Evolutionary conservation across 1,140 invertebrate species (phyloP).

Genomic region (Pararge aegeria): DNA sequence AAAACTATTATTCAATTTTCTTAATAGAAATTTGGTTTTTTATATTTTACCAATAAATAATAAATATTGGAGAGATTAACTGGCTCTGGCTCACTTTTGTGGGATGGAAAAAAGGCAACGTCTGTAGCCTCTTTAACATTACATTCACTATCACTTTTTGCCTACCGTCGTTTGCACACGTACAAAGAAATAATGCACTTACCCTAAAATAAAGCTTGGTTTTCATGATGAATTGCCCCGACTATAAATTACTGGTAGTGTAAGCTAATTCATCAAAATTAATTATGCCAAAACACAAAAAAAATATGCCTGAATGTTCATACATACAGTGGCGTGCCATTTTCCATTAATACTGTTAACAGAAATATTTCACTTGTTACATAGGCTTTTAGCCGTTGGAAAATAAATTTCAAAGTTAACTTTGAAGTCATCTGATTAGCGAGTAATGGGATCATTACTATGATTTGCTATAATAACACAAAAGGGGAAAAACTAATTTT

Average conservation of each 20-base stretch:
- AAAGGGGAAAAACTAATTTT: conserved; percentile 3
- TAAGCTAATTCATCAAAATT: not conserved
- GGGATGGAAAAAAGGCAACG: no score
- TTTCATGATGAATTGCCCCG: no score
- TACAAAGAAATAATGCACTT: no score
- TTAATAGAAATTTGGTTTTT: no score
- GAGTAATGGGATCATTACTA: not conserved
- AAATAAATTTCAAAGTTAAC: conserved; percentile 7
- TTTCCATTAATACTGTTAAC: conserved; percentile 3
- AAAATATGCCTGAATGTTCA: not conserved
- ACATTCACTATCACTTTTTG: no score
- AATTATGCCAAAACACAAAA: not conserved
- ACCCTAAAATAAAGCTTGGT: no score
- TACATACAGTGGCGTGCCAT: not conserved
- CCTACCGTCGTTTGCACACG: no score
- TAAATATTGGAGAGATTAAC: no score
- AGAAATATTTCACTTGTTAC: conserved; percentile 3
- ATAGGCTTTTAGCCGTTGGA: not conserved
- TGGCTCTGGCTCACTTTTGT: no score
- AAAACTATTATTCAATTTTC: no score
- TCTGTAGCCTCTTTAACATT: no score
- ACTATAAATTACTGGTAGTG: not conserved
- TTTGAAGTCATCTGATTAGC: conserved; percentile 1
- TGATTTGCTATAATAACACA: not conserved
- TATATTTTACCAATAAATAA: no score